Base-by-base conservation (phyloP, 2,888 invertebrate species). In the Bursaphelenchus okinawaensis region DNA sequence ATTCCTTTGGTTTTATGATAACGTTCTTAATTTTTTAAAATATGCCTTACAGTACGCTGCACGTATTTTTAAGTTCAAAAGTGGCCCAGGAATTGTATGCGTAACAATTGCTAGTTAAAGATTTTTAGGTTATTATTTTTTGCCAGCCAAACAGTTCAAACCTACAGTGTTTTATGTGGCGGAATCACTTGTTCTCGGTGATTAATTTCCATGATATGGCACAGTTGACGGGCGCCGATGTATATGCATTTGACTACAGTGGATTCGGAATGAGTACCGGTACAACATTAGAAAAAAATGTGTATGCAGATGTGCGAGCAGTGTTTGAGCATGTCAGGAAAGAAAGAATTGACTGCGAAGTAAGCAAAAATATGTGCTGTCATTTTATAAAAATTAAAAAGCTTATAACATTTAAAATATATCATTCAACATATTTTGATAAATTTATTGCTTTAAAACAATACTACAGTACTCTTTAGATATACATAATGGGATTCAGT, bases 61-160 rank as follows among this genome's bases (percentile, higher is more conserved):
- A 40, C 6, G n/a, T 40, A 40, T 29, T 29, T 29, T 40, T 54
- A 77, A 74, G 75, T 76, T 1, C n/a, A n/a, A n/a, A n/a, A n/a
- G n/a, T n/a, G n/a, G n/a, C n/a, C n/a, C n/a, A n/a, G n/a, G n/a
- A n/a, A n/a, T n/a, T n/a, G n/a, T n/a, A n/a, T n/a, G n/a, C n/a
- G n/a, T n/a, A n/a, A n/a, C n/a, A n/a, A n/a, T n/a, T n/a, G n/a
- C n/a, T n/a, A n/a, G n/a, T n/a, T n/a, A n/a, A n/a, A n/a, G n/a
- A n/a, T 29, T 29, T 29, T 40, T 54, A 77, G 75, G 75, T 76
- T 1, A 67, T 77, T 12, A 64, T 78, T n/a, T 77, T 77, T 65
- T 72, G 74, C n/a, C 77, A 78, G 62, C 74, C 77, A 7, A 78
- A 78, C 64, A 73, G 72, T 7, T 73, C 76, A 26, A 76, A 78